Conservation (phyloP, 2,113 vertebrate genomes). For the Desmodus rotundus region DNA sequence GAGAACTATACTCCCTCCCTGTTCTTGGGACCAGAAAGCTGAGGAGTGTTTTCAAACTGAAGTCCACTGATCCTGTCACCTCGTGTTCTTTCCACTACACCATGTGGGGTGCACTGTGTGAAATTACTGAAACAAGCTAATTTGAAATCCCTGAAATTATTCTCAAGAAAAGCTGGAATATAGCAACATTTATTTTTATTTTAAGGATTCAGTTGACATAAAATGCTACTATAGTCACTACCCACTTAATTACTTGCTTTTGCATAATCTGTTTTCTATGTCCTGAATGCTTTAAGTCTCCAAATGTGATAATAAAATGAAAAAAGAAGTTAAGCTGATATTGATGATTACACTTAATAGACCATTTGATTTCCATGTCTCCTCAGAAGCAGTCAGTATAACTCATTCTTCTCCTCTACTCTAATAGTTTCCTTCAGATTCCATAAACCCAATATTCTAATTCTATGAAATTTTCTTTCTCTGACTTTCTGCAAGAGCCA, state of each 20-base stretch:
- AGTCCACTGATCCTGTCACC: not conserved
- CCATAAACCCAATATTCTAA: not conserved
- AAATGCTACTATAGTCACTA: constrained; percentile 16
- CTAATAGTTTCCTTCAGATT: not conserved
- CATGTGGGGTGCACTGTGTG: not conserved
- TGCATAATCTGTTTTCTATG: constrained; percentile 42
- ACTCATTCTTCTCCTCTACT: not conserved
- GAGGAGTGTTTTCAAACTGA: not conserved
- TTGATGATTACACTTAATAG: not conserved
- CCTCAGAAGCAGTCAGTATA: not conserved
- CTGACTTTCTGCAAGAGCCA: not conserved
- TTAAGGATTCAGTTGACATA: constrained; percentile 48
- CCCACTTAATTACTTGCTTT: constrained; percentile 49
- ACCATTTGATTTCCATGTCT: not conserved
- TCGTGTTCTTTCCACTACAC: not conserved
- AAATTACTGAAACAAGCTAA: constrained; percentile 36
- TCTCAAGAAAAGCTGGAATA: constrained; percentile 22
- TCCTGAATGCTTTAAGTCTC: constrained; percentile 10
- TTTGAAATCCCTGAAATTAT: constrained; percentile 48
- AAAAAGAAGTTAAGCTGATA: constrained; percentile 7
- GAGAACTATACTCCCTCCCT: rapidly evolving
- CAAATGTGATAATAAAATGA: constrained; percentile 40
- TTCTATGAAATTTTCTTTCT: not conserved
- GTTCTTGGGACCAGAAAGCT: not conserved
- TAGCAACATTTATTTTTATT: constrained; percentile 46